phyloP scores from a whole-genome alignment of 2,888 invertebrate genomes.

The Drosophila flavopinicola region DNA sequence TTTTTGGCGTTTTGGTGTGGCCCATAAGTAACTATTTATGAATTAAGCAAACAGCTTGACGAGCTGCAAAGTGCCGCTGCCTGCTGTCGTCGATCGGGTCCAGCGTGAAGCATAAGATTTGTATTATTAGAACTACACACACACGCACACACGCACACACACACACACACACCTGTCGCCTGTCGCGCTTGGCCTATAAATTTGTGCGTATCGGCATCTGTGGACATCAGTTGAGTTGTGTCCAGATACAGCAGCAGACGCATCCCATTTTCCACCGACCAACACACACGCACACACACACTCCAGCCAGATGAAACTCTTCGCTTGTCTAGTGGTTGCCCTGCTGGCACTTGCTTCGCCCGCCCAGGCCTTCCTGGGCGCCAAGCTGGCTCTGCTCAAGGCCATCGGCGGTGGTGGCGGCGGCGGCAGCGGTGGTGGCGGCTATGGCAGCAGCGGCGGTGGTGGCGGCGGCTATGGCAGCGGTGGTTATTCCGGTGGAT shows the following conservation, averaged over 20 bases:
- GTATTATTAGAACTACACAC: slow-evolving; percentile 69
- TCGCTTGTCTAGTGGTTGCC: slow-evolving; percentile 60
- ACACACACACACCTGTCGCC: slow-evolving; percentile 12
- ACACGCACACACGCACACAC: slow-evolving; percentile 10
- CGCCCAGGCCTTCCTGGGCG: slow-evolving; percentile 76
- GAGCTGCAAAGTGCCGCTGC: slow-evolving; percentile 35
- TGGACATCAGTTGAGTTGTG: slow-evolving; percentile 77
- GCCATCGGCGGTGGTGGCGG: slow-evolving; percentile 54
- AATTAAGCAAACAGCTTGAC: slow-evolving; percentile 74
- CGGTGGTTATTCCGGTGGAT: slow-evolving; percentile 57
- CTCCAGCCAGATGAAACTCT: slow-evolving; percentile 68
- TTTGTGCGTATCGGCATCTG: slow-evolving; percentile 71
- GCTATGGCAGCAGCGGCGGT: slow-evolving; percentile 23
- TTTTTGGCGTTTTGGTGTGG: slow-evolving; percentile 55
- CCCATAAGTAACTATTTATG: slow-evolving; percentile 76
- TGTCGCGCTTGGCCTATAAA: slow-evolving; percentile 74
- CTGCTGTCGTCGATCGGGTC: slow-evolving; percentile 19
- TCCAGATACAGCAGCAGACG: slow-evolving; percentile 37
- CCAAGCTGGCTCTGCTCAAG: slow-evolving; percentile 78
- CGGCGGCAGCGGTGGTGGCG: slow-evolving; percentile 24
- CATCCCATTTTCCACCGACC: slow-evolving; percentile 23
- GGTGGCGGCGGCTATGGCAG: slow-evolving; percentile 44
- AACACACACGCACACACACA: slow-evolving; percentile 5
- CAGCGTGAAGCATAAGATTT: slow-evolving; percentile 37
- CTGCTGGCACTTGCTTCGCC: slow-evolving; percentile 70